Base-by-base conservation (phyloP, 1,140 invertebrate species). In the Drosophila eugracilis region DNA sequence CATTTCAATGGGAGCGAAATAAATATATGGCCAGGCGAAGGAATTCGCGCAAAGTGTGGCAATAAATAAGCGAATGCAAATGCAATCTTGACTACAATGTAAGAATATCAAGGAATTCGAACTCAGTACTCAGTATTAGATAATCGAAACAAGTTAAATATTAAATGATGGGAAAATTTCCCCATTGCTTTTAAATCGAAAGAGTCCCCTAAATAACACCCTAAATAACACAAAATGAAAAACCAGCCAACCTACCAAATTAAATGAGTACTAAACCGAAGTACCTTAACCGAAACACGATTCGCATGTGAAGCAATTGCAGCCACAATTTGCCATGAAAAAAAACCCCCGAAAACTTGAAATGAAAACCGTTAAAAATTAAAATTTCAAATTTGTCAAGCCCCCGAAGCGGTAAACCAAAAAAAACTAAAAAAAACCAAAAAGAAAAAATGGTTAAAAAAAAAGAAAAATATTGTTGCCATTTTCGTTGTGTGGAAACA, bases 381-480 rank as follows among this genome's bases (percentile, higher is more conserved):
- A 30, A 66, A 37, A 66, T 62, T 66, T 66, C 57, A 66, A 62
- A 66, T 66, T 66, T 66, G 62, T 65, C 62, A 65, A 62, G 60
- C 54, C 60, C 58, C 60, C 41, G 53, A 63, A 63, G 60, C 60
- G 54, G 60, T 37, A 36, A 9, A 45, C 21, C 37, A 41, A 21
- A 28, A 26, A 19, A 19, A 17, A 57, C 21, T 30, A 63, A 30
- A 30, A 24, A n/a, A 22, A 14, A 28, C 15, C 3, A 30, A 34
- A 45, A 55, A 42, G 37, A 54, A 41, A 58, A 45, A 45, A n/a
- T n/a, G n/a, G n/a, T n/a, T n/a, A n/a, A n/a, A 12, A 3, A 30
- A 34, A 45, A 55, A 42, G 37, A 54, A 41, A 58, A 45, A 45
- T 50, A 37, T 66, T 28, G 32, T 47, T 66, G 36, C 59, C 59